These are phyloP conservation scores for Phrynocephalus versicolor DNA, from an alignment of 2,113 vertebrate species.

Conservation along the genomic window DNA sequence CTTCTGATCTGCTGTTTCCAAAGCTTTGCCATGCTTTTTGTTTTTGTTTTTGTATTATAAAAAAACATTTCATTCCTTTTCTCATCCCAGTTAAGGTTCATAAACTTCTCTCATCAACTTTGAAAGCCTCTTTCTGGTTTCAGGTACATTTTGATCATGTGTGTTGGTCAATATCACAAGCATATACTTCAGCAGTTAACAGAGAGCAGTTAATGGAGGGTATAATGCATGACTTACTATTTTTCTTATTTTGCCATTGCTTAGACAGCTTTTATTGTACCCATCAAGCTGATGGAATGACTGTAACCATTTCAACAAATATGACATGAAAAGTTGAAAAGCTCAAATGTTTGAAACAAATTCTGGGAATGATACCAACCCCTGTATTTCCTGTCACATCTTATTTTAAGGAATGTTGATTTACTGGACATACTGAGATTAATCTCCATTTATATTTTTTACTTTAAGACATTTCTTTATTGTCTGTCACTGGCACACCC, in stretches of 20 bases:
- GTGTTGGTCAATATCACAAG: not conserved
- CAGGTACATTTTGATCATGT: not conserved
- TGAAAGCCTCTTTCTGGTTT: not conserved
- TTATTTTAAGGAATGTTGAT: too few relatives aligned
- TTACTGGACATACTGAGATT: not conserved
- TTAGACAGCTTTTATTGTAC: not conserved
- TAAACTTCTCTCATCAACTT: conserved; percentile 14
- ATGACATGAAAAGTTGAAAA: not conserved
- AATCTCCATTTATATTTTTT: not conserved
- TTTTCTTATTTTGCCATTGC: not conserved
- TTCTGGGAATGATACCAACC: not conserved
- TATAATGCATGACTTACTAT: not conserved
- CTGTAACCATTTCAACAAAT: not conserved
- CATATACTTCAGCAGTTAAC: not conserved
- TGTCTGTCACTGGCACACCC: too few relatives aligned
- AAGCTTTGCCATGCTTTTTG: not conserved
- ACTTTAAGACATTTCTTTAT: too few relatives aligned
- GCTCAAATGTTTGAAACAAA: not conserved
- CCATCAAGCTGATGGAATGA: not conserved
- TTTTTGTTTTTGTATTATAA: not conserved
- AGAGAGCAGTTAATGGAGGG: not conserved
- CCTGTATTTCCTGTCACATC: too few relatives aligned
- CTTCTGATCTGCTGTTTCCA: not conserved
- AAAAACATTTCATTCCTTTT: conserved; percentile 4
- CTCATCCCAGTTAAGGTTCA: conserved; percentile 11